phyloP scores from a whole-genome alignment of 2,797 vertebrate species.

The Columba guinea region DNA sequence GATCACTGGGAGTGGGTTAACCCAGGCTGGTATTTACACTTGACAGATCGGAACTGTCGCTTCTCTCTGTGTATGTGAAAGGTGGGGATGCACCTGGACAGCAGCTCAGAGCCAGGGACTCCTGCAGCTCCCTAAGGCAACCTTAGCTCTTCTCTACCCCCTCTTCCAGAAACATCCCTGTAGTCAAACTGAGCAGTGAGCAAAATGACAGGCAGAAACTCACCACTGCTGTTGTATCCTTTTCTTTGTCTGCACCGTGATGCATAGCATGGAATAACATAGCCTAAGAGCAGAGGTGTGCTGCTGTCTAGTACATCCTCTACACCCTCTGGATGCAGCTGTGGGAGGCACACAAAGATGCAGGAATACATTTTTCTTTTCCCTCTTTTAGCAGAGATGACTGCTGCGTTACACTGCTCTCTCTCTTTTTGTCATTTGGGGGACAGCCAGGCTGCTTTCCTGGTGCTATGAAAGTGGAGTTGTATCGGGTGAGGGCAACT shows the following conservation, averaged over 20 bases:
- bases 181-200: background rate
- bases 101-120: background rate
- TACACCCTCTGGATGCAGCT: background rate
- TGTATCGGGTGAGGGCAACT: background rate
- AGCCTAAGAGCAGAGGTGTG: background rate
- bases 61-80: background rate
- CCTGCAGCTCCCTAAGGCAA: background rate
- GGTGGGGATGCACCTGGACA: background rate
- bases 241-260: background rate
- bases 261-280: rapidly evolving
- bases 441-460: background rate
- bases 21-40: background rate
- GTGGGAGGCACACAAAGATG: background rate
- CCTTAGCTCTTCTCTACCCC: background rate
- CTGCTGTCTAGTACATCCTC: background rate
- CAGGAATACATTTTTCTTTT: background rate
- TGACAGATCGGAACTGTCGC: rapidly evolving
- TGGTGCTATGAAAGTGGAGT: background rate
- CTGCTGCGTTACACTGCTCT: background rate
- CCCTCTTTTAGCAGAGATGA: background rate
- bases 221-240: background rate
- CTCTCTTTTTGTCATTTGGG: background rate
- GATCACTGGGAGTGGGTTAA: background rate
- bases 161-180: background rate
- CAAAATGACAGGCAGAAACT: background rate